phyloP scores from a whole-genome alignment of 2,797 vertebrate species.

The Hafferia zeledoni region DNA sequence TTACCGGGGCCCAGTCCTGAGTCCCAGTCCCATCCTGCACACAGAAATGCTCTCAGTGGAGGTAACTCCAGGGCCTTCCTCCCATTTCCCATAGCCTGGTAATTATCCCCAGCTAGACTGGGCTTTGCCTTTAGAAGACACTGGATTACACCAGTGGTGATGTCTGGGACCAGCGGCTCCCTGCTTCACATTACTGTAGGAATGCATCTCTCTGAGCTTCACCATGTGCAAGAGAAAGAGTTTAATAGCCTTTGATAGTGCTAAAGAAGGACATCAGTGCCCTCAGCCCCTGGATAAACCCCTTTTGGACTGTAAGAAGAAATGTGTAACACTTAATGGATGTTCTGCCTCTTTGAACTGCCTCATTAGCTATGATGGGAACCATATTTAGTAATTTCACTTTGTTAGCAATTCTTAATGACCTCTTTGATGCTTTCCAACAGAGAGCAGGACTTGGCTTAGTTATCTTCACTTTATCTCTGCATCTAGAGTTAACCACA shows the following conservation, averaged over 20 bases:
- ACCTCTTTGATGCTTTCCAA: neutral
- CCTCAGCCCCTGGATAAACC: neutral
- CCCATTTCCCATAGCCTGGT: fast-evolving
- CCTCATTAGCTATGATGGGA: neutral
- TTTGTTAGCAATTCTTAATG: neutral
- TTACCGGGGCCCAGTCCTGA: fast-evolving
- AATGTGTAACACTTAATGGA: neutral
- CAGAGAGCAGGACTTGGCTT: neutral
- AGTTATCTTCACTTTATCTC: neutral
- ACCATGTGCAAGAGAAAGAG: neutral
- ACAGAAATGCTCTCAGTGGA: neutral
- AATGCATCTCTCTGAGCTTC: neutral
- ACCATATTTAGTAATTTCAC: neutral
- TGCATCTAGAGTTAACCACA: neutral
- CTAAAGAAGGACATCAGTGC: neutral
- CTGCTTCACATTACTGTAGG: neutral
- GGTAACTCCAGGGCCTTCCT: fast-evolving
- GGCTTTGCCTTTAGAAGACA: neutral
- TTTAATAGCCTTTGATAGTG: neutral
- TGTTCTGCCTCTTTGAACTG: neutral
- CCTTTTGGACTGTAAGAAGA: neutral
- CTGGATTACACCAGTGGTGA: neutral
- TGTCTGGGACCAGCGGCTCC: neutral
- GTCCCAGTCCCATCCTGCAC: fast-evolving
- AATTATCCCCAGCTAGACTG: neutral